Evolutionary conservation across 2,113 vertebrate genomes (phyloP), one percentile per base, ranked within the genome.

Genomic region (Galeopterus variegatus): DNA sequence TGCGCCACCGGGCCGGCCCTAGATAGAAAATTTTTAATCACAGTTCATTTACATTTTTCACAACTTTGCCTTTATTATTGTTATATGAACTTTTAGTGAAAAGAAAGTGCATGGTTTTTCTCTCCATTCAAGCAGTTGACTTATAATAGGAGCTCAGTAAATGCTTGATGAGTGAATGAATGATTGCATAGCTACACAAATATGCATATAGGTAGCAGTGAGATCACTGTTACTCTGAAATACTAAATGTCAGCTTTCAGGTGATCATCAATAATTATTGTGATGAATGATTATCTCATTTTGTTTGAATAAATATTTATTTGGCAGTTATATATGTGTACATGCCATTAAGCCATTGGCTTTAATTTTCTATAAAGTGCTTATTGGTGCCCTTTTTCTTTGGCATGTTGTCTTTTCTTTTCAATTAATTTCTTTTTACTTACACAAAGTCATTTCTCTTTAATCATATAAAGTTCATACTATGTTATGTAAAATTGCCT

Each of bases 371-470:
- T 69, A 24, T 67, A 11, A 87, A 50, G 41, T 50, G 14, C 19
- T 79, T 69, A 50, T 50, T 79, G 36, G 2, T 67, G 6, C 76
- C 19, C 8, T 62, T 75, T 79, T 83, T 21, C 65, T 54, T 76
- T 64, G 45, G 1, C 19, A 17, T 84, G 41, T 72, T 67, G 26
- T 72, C 28, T 84, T 89, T 77, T 18, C 56, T 50, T 13, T 33
- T 79, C 70, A 69, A 62, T 91, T 94, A 69, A 64, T 91, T 94
- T 45, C 3, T 73, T 14, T 67, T 67, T 64, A 82, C 62, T 83
- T 88, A 54, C 41, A 18, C 70, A 80, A 73, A 72, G 21, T 31
- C 62, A 92, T 77, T 79, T 19, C 8, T 56, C n/a, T 86, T 50
- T 7, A 58, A 41, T 36, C 79, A 45, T 69, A 31, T 69, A 41